Evolutionary conservation across 2,113 vertebrate species (phyloP).

Genomic region (Leuciscus idus): DNA sequence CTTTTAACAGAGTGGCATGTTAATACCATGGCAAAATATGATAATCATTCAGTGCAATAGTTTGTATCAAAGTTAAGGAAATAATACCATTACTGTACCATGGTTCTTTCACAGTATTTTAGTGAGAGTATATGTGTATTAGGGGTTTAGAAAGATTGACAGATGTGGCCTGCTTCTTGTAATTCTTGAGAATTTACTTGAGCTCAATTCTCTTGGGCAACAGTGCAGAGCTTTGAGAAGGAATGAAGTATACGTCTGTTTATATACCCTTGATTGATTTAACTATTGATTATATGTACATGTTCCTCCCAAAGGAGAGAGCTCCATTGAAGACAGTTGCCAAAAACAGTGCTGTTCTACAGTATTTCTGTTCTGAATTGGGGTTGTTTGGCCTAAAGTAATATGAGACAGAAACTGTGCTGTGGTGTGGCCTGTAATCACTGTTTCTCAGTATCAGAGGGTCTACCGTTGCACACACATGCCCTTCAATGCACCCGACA

Average conservation of each 20-base stretch:
- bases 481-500: conserved; percentile 59
- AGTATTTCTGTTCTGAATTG: conserved; percentile 7
- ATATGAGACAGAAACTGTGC: conserved; percentile 40
- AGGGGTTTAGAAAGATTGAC: neutral
- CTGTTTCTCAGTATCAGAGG: conserved; percentile 43
- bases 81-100: no score
- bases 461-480: conserved; percentile 54
- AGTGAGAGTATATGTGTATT: neutral
- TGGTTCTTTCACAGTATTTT: no score
- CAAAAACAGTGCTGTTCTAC: neutral
- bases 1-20: neutral
- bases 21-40: neutral
- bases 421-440: conserved; percentile 68
- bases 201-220: neutral
- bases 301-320: neutral
- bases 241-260: neutral
- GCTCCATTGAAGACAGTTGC: conserved; percentile 4
- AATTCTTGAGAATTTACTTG: neutral
- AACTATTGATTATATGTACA: conserved; percentile 20
- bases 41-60: neutral
- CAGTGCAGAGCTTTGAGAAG: neutral
- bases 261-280: conserved; percentile 15
- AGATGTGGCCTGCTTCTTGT: neutral
- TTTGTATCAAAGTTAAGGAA: neutral
- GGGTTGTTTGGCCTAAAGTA: conserved; percentile 22